Conservation (phyloP, 2,113 vertebrate genomes). For the Thinocorus orbignyianus region DNA sequence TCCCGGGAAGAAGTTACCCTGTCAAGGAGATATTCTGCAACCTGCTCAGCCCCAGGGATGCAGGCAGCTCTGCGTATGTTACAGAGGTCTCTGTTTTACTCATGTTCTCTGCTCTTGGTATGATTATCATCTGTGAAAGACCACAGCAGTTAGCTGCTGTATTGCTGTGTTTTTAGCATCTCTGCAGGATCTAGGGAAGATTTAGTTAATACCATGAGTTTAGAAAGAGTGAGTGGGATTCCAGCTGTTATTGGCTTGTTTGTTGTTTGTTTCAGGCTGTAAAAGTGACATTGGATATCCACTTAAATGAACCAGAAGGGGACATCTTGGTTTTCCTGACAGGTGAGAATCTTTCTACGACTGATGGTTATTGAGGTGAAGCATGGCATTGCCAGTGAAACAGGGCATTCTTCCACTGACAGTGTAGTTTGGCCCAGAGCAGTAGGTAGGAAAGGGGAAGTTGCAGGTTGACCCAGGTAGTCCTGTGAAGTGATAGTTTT, state of each 20-base stretch:
- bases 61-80: slow-evolving; percentile 85
- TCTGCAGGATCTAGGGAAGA: background rate
- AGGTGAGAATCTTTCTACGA: slow-evolving; percentile 69
- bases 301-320: slow-evolving; percentile 87
- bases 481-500: background rate
- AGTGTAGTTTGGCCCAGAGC: background rate
- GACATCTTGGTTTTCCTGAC: slow-evolving; percentile 97
- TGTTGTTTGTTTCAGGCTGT: slow-evolving; percentile 82
- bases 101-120: background rate
- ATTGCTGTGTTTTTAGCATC: background rate
- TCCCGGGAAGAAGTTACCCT: slow-evolving; percentile 91
- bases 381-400: background rate
- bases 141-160: background rate
- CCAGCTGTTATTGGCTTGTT: background rate
- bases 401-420: background rate
- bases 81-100: slow-evolving; percentile 83
- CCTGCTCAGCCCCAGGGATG: slow-evolving; percentile 88
- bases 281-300: slow-evolving; percentile 87
- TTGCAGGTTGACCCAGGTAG: accelerated
- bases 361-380: background rate
- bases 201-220: accelerated
- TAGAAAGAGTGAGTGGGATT: background rate
- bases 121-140: background rate
- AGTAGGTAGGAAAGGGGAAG: background rate
- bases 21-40: slow-evolving; percentile 89